Conservation (phyloP, 2,797 vertebrate species). For the Morelia viridis region DNA sequence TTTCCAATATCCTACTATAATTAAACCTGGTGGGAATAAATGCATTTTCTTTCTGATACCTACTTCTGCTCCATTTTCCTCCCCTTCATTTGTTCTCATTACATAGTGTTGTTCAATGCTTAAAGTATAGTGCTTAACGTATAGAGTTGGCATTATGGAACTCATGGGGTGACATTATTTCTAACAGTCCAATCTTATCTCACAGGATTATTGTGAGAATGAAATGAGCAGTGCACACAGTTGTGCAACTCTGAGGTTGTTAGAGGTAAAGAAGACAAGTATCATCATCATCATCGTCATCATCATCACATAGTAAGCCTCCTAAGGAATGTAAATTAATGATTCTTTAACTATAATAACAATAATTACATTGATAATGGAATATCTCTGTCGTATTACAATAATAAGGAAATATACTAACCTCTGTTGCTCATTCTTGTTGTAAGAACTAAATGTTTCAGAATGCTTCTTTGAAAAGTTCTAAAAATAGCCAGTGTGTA, state of each 20-base stretch:
- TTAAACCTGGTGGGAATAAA: neutral
- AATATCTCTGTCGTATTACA: neutral
- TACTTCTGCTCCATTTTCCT: neutral
- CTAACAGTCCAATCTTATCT: no score
- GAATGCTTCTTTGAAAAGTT: constrained; percentile 81
- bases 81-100: neutral
- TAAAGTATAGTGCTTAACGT: no score
- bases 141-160: no score
- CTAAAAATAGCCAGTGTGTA: constrained; percentile 68
- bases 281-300: no score
- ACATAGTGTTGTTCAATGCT: no score
- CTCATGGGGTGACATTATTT: no score
- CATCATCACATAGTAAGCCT: neutral
- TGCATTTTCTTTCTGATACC: neutral
- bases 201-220: no score
- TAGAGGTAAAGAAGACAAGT: no score
- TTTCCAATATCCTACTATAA: neutral
- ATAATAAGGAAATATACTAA: constrained; percentile 68
- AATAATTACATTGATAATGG: neutral
- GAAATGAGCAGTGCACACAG: no score
- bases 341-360: neutral
- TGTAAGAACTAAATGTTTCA: constrained; percentile 75
- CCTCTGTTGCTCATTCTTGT: constrained; percentile 82
- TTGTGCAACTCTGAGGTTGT: no score
- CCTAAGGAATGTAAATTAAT: neutral